Percentiles rank a stretch among this genome's conserved stretches.
These are phyloP conservation scores for Gobius niger DNA, from an alignment of 2,113 vertebrate species.

Conservation along the genomic window DNA sequence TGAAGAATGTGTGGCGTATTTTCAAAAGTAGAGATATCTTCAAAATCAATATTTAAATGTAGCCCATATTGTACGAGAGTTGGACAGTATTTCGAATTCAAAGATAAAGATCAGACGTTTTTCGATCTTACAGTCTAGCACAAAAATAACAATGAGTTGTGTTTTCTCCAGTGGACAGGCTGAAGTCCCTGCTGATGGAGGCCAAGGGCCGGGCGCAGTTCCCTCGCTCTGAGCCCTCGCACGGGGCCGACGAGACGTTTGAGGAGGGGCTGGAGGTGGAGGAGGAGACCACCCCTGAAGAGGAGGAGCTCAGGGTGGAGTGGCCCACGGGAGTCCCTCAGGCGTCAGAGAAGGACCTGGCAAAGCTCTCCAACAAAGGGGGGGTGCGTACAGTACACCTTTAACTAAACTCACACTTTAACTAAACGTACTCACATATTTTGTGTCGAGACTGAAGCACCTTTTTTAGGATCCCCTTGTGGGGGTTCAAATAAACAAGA, in stretches of 20 bases:
- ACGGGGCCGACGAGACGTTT: constrained; percentile 9
- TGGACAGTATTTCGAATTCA: no score
- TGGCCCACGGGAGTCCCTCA: constrained; percentile 76
- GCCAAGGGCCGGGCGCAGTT: constrained; percentile 17
- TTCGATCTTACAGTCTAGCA: not conserved
- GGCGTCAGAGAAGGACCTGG: constrained; percentile 88
- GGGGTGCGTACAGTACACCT: constrained; percentile 77
- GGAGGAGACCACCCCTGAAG: constrained; percentile 69
- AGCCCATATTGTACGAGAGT: no score
- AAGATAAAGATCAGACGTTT: no score
- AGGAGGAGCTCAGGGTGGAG: constrained; percentile 67
- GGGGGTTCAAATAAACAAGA: no score
- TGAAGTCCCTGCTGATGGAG: not conserved
- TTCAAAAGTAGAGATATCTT: no score
- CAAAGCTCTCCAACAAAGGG: constrained; percentile 85
- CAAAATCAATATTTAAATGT: not conserved
- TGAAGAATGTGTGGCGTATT: not conserved
- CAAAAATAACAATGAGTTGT: not conserved
- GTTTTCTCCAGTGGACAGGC: constrained; percentile 18
- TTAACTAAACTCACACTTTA: not conserved
- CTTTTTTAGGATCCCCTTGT: no score
- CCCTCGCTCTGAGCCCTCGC: not conserved
- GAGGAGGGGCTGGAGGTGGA: constrained; percentile 64
- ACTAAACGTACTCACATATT: no score
- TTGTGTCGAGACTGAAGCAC: no score